These are phyloP conservation scores for Octodonta nipae DNA, from an alignment of 2,888 invertebrate genomes.

Conservation along the genomic window DNA sequence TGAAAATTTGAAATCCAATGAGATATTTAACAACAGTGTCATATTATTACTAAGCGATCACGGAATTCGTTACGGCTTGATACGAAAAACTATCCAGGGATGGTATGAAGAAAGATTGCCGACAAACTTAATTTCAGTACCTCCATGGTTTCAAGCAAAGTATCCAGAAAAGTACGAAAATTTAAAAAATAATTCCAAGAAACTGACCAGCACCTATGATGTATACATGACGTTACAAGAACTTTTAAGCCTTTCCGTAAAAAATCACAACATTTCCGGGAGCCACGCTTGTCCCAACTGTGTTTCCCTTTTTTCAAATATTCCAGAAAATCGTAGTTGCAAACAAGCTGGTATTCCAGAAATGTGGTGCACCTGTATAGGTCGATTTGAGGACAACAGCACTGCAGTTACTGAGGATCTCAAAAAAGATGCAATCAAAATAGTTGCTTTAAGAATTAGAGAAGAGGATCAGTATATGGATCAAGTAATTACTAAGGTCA, in stretches of 20 bases:
- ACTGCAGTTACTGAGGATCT: neutral
- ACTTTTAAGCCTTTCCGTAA: conserved; percentile 41
- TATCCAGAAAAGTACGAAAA: conserved; percentile 44
- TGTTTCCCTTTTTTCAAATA: conserved; percentile 46
- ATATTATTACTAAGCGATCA: conserved; percentile 68
- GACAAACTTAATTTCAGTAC: conserved; percentile 55
- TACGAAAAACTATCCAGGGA: conserved; percentile 52
- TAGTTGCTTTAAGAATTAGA: neutral
- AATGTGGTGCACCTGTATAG: conserved; percentile 13
- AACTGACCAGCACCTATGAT: conserved; percentile 64
- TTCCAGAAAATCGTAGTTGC: conserved; percentile 49
- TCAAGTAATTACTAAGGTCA: neutral
- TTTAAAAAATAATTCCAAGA: conserved; percentile 48
- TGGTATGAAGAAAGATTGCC: conserved; percentile 72
- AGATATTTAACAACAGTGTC: conserved; percentile 51
- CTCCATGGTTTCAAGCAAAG: conserved; percentile 44
- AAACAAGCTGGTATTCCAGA: conserved; percentile 40
- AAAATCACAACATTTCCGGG: conserved; percentile 20
- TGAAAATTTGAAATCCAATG: conserved; percentile 42
- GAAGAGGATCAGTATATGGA: too few relatives aligned
- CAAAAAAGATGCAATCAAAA: neutral
- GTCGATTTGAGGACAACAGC: conserved; percentile 7
- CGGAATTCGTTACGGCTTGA: conserved; percentile 61
- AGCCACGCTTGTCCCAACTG: conserved; percentile 52
- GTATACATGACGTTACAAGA: conserved; percentile 59